Evolutionary conservation across 2,888 invertebrate genomes (phyloP), one percentile per base, ranked within the genome.

Genomic region (Habroteleia sp.): DNA sequence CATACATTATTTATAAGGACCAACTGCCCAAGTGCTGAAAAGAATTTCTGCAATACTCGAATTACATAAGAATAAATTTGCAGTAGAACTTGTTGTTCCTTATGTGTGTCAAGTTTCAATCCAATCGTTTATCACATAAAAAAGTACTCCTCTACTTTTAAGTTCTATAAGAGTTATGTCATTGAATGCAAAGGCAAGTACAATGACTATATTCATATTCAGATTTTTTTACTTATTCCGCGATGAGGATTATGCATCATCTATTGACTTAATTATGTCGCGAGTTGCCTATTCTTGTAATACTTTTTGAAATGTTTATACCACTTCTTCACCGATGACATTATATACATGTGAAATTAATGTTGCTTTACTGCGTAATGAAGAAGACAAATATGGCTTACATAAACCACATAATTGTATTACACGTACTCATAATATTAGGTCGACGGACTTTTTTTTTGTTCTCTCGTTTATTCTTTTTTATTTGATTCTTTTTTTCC

Each of bases 1-100:
- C 72, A 72, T 48, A 72, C 63, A 72, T 72, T 58, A 65, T 72
- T 72, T 72, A 72, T 72, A 72, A 72, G 72, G 72, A 72, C 72
- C 65, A 72, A 50, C 50, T 58, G 65, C 65, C 72, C 63, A 42
- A 48, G 63, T 69, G 44, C 54, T 72, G 29, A 58, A 72, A 65
- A 72, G 65, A 72, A 65, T 65, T 54, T 71, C 71, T 72, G 63
- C 63, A 72, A 58, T 48, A 44, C 44, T 33, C 27, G 50, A 72
- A 72, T 72, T 72, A 65, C 72, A 72, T 72, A 72, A 72, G 72
- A 72, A 65, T 65, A 72, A 72, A 72, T 72, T 65, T 65, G 58
- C 72, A 46, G 65, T 48, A 46, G 25, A 54, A 56, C 63, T 46
- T 54, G 62, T 65, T 54, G 56, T 48, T 56, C 71, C 62, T 29